phyloP scores from a whole-genome alignment of 2,888 invertebrate species.

The Ecdyonurus torrentis region DNA sequence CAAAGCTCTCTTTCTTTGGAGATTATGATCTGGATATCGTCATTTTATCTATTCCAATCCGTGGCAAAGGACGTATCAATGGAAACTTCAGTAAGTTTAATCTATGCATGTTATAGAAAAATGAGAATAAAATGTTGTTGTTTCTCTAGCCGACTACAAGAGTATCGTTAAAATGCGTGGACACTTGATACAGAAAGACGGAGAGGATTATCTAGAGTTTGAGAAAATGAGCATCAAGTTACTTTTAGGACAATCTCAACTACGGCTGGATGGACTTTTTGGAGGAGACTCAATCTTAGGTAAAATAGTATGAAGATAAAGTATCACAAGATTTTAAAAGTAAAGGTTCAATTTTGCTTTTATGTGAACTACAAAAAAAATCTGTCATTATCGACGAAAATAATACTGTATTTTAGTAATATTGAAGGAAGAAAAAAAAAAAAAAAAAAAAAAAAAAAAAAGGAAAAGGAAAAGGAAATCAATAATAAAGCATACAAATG shows the following conservation, averaged over 20 bases:
- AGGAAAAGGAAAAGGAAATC: too few relatives aligned
- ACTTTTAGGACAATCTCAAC: conserved; percentile 38
- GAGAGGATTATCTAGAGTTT: conserved; percentile 41
- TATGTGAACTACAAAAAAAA: too few relatives aligned
- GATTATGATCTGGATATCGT: conserved; percentile 52
- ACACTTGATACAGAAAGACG: conserved; percentile 33
- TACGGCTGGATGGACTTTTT: conserved; percentile 48
- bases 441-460: too few relatives aligned
- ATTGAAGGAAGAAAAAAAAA: too few relatives aligned
- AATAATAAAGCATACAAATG: too few relatives aligned
- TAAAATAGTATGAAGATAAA: too few relatives aligned
- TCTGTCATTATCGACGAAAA: too few relatives aligned
- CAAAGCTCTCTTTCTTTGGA: conserved; percentile 40
- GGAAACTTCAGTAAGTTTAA: conserved; percentile 53
- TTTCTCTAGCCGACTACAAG: conserved; percentile 31
- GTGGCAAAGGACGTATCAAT: conserved; percentile 44
- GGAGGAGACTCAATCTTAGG: conserved; percentile 46
- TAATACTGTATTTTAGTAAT: too few relatives aligned
- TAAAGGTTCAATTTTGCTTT: too few relatives aligned
- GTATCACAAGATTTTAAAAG: too few relatives aligned
- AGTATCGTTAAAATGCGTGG: conserved; percentile 47
- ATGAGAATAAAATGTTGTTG: background rate
- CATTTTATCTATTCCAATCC: conserved; percentile 40
- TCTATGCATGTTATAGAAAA: background rate
- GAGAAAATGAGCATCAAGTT: conserved; percentile 45